Base-by-base conservation (phyloP, 2,888 invertebrate genomes). In the Agrilus cyanescens region DNA sequence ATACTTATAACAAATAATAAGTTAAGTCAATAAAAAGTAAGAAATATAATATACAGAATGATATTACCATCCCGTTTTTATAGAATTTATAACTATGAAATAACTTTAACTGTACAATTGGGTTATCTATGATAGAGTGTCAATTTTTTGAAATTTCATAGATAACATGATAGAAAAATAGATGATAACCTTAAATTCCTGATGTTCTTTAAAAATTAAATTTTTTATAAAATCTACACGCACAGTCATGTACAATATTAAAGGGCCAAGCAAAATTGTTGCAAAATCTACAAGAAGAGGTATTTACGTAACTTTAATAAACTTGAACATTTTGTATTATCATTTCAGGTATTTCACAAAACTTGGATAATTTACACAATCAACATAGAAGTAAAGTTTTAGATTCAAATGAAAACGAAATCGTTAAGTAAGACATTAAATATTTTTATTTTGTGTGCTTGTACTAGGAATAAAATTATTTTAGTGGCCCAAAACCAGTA, bases 251-350 rank as follows among this genome's bases (percentile, higher is more conserved):
- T 88, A 88, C 73, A 86, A 87, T 62, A 82, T 88, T 60, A 87
- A 86, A 69, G 85, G 86, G 50, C 86, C 87, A 50, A 88, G 85
- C 69, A 87, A 87, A 73, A 84, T 88, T 65, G 85, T 85, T 57
- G 84, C 87, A 49, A 87, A 88, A 75, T 84, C 87, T 53, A 74
- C 86, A 59, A 74, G 88, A 75, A 83, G 87, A 57, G 63, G 64
- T 62, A 55, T 45, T 34, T 38, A 34, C 31, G 29, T 44, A n/a
- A 29, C 40, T 44, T 32, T 47, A 31, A 32, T 38, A 31, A 12
- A 12, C n/a, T 32, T 32, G 38, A 37, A 41, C n/a, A 29, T 13
- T 12, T 46, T 38, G 38, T 43, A 10, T 10, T 25, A 41, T 47
- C 37, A 44, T 60, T 60, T 37, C 55, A 86, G 86, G 85, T 57